These are phyloP conservation scores for Oncopodura yosiiana DNA, from an alignment of 1,140 invertebrate species.

Conservation along the genomic window DNA sequence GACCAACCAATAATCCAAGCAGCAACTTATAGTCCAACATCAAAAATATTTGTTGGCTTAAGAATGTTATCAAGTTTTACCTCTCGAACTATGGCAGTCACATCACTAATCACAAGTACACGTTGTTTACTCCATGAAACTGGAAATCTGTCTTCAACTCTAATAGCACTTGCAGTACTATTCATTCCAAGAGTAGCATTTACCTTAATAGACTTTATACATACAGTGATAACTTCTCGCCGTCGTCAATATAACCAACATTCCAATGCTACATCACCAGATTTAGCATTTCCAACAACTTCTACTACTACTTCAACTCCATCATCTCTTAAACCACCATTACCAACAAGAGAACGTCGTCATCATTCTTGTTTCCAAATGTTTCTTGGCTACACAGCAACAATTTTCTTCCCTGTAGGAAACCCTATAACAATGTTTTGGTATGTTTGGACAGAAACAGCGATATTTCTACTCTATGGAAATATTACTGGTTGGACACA, in stretches of 20 bases:
- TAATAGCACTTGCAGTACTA: constrained; percentile 3
- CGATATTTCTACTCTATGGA: constrained; percentile 20
- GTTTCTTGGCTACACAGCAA: constrained; percentile 28
- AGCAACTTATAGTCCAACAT: constrained; percentile 9
- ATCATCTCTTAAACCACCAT: no score
- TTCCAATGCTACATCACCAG: no score
- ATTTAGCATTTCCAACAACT: no score
- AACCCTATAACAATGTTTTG: constrained; percentile 28
- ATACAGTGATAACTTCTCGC: not conserved
- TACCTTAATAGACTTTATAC: constrained; percentile 17
- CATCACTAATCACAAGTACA: constrained; percentile 6
- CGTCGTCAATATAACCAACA: not conserved
- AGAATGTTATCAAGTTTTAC: constrained; percentile 32
- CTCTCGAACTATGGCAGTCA: constrained; percentile 18
- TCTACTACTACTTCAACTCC: no score
- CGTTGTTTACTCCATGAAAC: constrained; percentile 2
- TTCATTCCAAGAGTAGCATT: constrained; percentile 20
- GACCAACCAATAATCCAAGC: not conserved
- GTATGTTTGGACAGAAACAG: constrained; percentile 24
- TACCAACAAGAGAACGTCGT: not conserved
- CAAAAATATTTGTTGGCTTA: constrained; percentile 24
- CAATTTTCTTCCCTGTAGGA: constrained; percentile 27
- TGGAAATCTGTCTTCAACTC: not conserved
- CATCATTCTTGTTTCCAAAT: constrained; percentile 2
- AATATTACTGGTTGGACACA: constrained; percentile 1